Conservation (phyloP, 2,797 vertebrate genomes). For the Serranus cabrilla region DNA sequence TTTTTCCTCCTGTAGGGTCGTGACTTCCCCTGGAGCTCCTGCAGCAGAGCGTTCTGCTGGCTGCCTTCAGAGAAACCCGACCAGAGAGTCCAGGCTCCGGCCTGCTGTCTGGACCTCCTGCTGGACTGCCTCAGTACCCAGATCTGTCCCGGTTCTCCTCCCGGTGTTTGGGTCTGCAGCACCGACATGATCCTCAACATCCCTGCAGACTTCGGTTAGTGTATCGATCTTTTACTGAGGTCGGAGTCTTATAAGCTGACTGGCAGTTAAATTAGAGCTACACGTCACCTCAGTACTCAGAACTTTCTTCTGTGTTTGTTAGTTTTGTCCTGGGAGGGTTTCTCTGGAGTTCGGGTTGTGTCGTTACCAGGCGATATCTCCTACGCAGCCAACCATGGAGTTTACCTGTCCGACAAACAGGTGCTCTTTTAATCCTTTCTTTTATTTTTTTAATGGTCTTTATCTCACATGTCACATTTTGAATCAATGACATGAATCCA, state of each 20-base stretch:
- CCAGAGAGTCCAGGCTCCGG: slow-evolving; percentile 84
- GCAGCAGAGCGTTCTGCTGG: slow-evolving; percentile 93
- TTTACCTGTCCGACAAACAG: slow-evolving; percentile 89
- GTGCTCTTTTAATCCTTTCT: slow-evolving; percentile 66
- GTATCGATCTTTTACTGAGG: too few species aligned
- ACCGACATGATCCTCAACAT: slow-evolving; percentile 92
- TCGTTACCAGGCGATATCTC: slow-evolving; percentile 88
- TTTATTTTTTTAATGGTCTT: neutral
- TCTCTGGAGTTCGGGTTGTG: slow-evolving; percentile 90
- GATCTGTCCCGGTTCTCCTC: slow-evolving; percentile 92
- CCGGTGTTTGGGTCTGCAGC: slow-evolving; percentile 96
- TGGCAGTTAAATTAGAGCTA: too few species aligned
- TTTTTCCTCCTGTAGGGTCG: slow-evolving; percentile 85
- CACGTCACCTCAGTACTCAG: neutral
- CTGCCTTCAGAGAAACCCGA: slow-evolving; percentile 82
- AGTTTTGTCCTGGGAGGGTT: slow-evolving; percentile 86
- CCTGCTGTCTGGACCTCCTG: slow-evolving; percentile 93
- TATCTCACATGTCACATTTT: too few species aligned
- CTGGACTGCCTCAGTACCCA: slow-evolving; percentile 86
- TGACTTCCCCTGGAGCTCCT: slow-evolving; percentile 94
- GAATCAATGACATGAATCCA: neutral
- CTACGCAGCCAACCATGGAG: slow-evolving; percentile 91
- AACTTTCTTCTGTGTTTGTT: neutral
- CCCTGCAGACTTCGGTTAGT: slow-evolving; percentile 85
- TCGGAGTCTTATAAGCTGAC: too few species aligned